Evolutionary conservation across 2,113 vertebrate species (phyloP), one percentile per base, ranked within the genome.

Genomic region (Holacanthus passer): DNA sequence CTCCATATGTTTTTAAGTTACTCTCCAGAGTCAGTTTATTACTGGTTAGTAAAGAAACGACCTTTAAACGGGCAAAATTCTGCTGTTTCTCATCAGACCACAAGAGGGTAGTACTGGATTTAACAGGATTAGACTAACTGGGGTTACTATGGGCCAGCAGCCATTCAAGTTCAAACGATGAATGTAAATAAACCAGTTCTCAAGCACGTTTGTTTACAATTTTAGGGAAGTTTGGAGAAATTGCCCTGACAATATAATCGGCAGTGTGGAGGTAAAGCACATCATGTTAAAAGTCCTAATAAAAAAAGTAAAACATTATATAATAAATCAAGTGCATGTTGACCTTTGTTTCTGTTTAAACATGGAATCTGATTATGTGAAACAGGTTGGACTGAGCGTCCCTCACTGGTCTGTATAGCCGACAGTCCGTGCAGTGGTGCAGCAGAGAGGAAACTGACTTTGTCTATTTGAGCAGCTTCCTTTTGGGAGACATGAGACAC

Each of bases 401-500:
- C 1, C 3, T 56, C 13, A 14, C n/a, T 19, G 14, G 20, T 45
- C 11, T 24, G 0, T 48, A 2, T 13, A 48, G 29, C 10, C 43
- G 17, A 48, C 17, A 12, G 45, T 13, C 2, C 20, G 39, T 22
- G 62, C 50, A 27, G 29, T 12, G 65, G 29, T 66, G 45, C 48
- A 53, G 39, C 73, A 72, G 45, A 70, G 68, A 77, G 69, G 58
- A 79, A 76, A 37, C 55, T 0, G 65, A 24, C 41, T 47, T 7
- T 12, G 3, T 41, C 31, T 22, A 0, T 48, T 2, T 6, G 5
- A 60, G 50, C 22, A 20, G 55, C 50, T 77, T 86, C 81, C 74
- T 45, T 63, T 9, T 47, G 50, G 83, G 64, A 81, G 64, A 67
- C 11, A 29, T 88, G 88, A 91, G 77, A 60, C 86, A 84, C 20